Conservation (phyloP, 2,888 invertebrate genomes). For the Melieria picta region DNA sequence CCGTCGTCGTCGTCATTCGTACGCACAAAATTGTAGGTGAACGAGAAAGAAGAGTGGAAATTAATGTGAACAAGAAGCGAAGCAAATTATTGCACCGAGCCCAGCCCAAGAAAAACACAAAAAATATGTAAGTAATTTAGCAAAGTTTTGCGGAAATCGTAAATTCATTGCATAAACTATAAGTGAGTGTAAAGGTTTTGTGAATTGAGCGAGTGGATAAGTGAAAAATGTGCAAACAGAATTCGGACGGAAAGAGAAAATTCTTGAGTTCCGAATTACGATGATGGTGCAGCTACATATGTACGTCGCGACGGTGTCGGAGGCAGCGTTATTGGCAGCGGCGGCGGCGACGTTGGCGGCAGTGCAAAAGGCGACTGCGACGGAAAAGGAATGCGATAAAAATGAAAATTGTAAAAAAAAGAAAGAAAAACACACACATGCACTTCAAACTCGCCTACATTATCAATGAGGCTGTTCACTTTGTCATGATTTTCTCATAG, state of each 20-base stretch:
- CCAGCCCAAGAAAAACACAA: conserved; percentile 54
- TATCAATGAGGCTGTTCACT: neutral
- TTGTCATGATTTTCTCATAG: too few species aligned
- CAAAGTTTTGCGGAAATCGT: conserved; percentile 26
- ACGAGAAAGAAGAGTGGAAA: neutral
- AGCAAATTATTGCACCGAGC: conserved; percentile 41
- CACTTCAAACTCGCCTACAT: neutral
- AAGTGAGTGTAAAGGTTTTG: neutral
- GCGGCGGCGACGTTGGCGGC: conserved; percentile 40
- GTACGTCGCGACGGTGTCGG: conserved; percentile 26
- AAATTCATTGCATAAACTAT: neutral
- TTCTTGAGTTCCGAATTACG: conserved; percentile 25
- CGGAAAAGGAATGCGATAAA: conserved; percentile 19
- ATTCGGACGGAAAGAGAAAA: conserved; percentile 24
- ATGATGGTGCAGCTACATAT: conserved; percentile 16
- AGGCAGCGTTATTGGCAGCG: conserved; percentile 37
- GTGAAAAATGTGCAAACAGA: conserved; percentile 16
- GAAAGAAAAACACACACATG: conserved; percentile 33
- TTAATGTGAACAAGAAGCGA: conserved; percentile 29
- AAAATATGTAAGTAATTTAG: conserved; percentile 49
- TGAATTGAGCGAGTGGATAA: neutral
- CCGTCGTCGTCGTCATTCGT: too few species aligned
- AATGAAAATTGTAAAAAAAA: conserved; percentile 21
- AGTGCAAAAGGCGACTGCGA: conserved; percentile 17
- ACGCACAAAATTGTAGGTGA: too few species aligned